Percentiles rank a stretch among this genome's conserved stretches.
Evolutionary conservation across 2,113 vertebrate species (phyloP).

Genomic region (Craseonycteris thonglongyai): DNA sequence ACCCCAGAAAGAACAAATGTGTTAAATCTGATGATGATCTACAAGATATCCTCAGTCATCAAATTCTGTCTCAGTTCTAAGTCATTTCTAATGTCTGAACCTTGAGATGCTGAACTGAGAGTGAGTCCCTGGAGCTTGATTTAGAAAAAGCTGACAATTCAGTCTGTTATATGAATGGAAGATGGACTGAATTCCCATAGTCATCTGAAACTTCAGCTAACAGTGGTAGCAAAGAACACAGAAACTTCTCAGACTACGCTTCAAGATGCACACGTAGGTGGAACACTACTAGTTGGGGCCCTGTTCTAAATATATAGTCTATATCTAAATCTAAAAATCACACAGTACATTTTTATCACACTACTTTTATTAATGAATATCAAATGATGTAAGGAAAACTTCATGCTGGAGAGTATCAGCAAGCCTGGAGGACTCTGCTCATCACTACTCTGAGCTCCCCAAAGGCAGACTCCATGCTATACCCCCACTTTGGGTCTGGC

Average conservation of each 20-base stretch:
- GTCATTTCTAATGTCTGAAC: not conserved
- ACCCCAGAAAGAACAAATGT: not conserved
- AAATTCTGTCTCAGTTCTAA: not conserved
- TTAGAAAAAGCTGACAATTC: too few relatives aligned
- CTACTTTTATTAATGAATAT: not conserved
- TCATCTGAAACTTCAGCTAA: not conserved
- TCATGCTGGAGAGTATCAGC: not conserved
- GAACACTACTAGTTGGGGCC: not conserved
- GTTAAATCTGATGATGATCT: not conserved
- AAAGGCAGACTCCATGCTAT: too few relatives aligned
- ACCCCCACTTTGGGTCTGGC: too few relatives aligned
- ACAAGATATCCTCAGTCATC: not conserved
- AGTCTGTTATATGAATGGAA: not conserved
- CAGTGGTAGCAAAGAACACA: not conserved
- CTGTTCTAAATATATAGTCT: not conserved
- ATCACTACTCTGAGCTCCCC: not conserved
- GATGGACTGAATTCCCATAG: not conserved
- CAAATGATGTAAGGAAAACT: not conserved
- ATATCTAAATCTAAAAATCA: not conserved
- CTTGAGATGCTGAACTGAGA: not conserved
- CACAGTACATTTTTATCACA: not conserved
- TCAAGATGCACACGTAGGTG: not conserved
- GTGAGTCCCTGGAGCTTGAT: not conserved
- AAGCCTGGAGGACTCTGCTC: not conserved
- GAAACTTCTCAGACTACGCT: fast-evolving